Base-by-base conservation (phyloP, 2,797 vertebrate species). In the Oreochromis grahami region DNA sequence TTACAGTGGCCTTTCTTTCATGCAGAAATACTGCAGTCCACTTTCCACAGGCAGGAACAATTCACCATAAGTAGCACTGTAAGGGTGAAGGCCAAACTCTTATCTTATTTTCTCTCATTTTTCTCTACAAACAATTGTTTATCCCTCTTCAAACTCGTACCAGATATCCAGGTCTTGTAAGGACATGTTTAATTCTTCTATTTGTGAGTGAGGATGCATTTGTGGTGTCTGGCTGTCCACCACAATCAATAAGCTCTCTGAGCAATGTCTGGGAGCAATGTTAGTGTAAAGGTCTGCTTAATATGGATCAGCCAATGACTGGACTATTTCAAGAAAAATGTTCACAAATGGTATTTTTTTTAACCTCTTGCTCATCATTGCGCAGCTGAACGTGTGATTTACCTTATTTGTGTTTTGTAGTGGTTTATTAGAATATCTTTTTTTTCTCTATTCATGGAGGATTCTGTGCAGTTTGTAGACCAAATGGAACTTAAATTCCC, bases 181-280 rank as follows among this genome's bases (percentile, higher is more conserved):
- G 78, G 80, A 87, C 86, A 82, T 79, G 81, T 89, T 93, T 86
- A 81, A 86, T 92, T 93, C 90, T 79, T 82, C 80, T 79, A 32
- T 84, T 52, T 52, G 78, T 87, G 82, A 89, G 92, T 85, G 85
- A 91, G 88, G 89, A 89, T 86, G 41, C 58, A 77, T 89, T 80
- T 83, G 68, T 52, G 76, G 84, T 91, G 89, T 93, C 87, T 91
- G 83, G 79, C 86, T 91, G 85, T 88, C 74, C 88, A 89, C 88
- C 83, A 29, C 90, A 88, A 93, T 94, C 92, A 84, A 94, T 95
- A 89, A 74, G 65, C 82, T 91, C 85, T 90, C 81, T 87, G 80
- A 85, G 81, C 80, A 83, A 77, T 3, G 84, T 92, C 90, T 90
- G 84, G 88, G 84, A 91, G 91, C 83, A 81, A 78, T 77, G 76